A percentile compares a stretch with the other conserved stretches of the same genome.
Conservation (phyloP, 2,113 vertebrate species). For the Bujurquina vittata region DNA sequence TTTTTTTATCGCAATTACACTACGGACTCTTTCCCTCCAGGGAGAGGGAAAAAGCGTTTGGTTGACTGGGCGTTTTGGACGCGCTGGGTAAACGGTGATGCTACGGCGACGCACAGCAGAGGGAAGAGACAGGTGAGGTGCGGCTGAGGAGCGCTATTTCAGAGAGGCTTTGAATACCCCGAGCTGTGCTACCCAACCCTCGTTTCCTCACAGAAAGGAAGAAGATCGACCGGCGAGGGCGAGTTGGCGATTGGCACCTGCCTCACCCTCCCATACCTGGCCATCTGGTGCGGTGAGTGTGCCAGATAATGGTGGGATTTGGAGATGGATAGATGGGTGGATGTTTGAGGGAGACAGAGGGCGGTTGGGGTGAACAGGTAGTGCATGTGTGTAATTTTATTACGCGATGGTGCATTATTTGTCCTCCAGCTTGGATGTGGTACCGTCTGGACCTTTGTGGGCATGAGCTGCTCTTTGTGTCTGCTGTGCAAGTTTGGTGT, state of each 20-base stretch:
- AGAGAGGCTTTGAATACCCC: slow-evolving; percentile 50
- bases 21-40: slow-evolving; percentile 13
- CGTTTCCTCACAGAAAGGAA: slow-evolving; percentile 36
- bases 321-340: slow-evolving; percentile 31
- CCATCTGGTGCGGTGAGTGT: slow-evolving; percentile 79
- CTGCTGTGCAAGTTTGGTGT: slow-evolving; percentile 59
- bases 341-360: slow-evolving; percentile 10
- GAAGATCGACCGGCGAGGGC: slow-evolving; percentile 43
- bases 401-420: slow-evolving; percentile 60
- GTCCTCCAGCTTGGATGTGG: slow-evolving; percentile 33
- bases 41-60: slow-evolving; percentile 7
- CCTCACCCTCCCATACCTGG: slow-evolving; percentile 67
- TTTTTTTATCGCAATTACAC: neutral
- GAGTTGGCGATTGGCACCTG: slow-evolving; percentile 69
- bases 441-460: slow-evolving; percentile 51
- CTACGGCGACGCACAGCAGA: slow-evolving; percentile 68
- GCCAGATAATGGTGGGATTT: slow-evolving; percentile 61
- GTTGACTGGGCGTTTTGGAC: slow-evolving; percentile 65
- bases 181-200: slow-evolving; percentile 39
- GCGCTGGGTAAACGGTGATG: slow-evolving; percentile 67
- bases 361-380: slow-evolving; percentile 41
- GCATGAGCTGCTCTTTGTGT: slow-evolving; percentile 70
- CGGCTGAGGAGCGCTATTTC: slow-evolving; percentile 64
- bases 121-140: slow-evolving; percentile 78
- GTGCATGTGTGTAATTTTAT: slow-evolving; percentile 58